Evolutionary conservation across 1,140 invertebrate species (phyloP).

Genomic region (Drosophila parvula): DNA sequence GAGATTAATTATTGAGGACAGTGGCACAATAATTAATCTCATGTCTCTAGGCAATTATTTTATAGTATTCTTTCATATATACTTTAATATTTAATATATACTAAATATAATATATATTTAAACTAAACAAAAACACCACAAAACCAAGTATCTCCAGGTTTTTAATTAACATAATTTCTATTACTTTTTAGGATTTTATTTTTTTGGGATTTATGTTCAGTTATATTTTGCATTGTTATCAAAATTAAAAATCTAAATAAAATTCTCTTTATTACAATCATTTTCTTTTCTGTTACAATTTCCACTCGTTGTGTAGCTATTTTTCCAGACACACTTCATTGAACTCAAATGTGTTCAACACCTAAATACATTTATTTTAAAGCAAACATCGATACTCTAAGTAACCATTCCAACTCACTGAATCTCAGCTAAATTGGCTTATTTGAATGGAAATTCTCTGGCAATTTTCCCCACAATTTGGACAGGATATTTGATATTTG

Average conservation of each 20-base stretch:
- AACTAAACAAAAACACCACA: neutral
- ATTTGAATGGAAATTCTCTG: slow-evolving; percentile 1
- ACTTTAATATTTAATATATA: no score
- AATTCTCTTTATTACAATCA: neutral
- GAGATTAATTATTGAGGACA: no score
- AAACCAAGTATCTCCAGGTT: neutral
- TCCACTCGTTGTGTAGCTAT: neutral
- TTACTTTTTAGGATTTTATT: neutral
- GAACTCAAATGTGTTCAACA: neutral
- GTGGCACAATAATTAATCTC: no score
- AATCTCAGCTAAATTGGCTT: neutral
- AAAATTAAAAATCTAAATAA: neutral
- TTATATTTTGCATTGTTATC: neutral
- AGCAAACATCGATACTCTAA: neutral
- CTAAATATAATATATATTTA: neutral
- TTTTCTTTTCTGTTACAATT: neutral
- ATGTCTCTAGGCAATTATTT: neutral
- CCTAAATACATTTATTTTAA: neutral
- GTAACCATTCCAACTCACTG: slow-evolving; percentile 1
- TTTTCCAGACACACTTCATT: neutral
- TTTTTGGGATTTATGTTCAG: neutral
- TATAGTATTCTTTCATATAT: no score
- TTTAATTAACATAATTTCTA: no score
- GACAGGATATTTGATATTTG: slow-evolving; percentile 59
- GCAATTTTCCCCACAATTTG: slow-evolving; percentile 5